Percentiles rank a stretch among this genome's conserved stretches.
Conservation (phyloP, 2,888 invertebrate genomes). For the Hecatera dysodea region DNA sequence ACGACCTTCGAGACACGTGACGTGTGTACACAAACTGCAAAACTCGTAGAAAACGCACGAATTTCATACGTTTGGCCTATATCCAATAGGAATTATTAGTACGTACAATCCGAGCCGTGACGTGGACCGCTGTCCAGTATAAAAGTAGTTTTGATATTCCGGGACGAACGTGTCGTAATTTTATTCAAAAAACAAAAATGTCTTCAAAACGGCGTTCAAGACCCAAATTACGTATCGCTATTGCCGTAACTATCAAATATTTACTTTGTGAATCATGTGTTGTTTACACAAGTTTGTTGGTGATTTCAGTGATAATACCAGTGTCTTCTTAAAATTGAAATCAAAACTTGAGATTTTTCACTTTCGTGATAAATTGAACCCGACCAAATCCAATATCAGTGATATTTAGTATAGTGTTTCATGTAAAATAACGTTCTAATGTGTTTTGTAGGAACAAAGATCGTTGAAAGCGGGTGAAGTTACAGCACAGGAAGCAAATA, state of each 20-base stretch:
- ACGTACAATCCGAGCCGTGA: slow-evolving; percentile 83
- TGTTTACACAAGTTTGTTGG: slow-evolving; percentile 73
- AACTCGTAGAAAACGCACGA: slow-evolving; percentile 83
- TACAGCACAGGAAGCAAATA: slow-evolving; percentile 96
- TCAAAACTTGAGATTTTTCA: slow-evolving; percentile 7
- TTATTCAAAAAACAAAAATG: slow-evolving; percentile 78
- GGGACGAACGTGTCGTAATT: slow-evolving; percentile 77
- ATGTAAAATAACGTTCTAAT: slow-evolving; percentile 47
- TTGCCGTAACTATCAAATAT: slow-evolving; percentile 87
- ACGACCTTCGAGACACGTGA: slow-evolving; percentile 80
- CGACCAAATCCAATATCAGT: slow-evolving; percentile 11
- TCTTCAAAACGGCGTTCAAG: slow-evolving; percentile 85
- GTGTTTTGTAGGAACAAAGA: slow-evolving; percentile 93
- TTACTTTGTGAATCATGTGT: slow-evolving; percentile 81
- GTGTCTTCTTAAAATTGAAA: slow-evolving; percentile 65
- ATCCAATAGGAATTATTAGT: slow-evolving; percentile 87
- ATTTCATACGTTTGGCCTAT: slow-evolving; percentile 87
- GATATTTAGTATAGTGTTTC: slow-evolving; percentile 22
- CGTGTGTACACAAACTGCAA: slow-evolving; percentile 85
- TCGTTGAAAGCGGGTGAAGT: slow-evolving; percentile 96
- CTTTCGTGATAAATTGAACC: background rate
- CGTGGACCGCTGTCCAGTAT: slow-evolving; percentile 84
- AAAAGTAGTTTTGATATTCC: slow-evolving; percentile 82
- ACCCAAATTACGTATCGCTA: slow-evolving; percentile 87
- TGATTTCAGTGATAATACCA: slow-evolving; percentile 79